Evolutionary conservation across 1,140 invertebrate genomes (phyloP).

Genomic region (Penaeus vannamei): DNA sequence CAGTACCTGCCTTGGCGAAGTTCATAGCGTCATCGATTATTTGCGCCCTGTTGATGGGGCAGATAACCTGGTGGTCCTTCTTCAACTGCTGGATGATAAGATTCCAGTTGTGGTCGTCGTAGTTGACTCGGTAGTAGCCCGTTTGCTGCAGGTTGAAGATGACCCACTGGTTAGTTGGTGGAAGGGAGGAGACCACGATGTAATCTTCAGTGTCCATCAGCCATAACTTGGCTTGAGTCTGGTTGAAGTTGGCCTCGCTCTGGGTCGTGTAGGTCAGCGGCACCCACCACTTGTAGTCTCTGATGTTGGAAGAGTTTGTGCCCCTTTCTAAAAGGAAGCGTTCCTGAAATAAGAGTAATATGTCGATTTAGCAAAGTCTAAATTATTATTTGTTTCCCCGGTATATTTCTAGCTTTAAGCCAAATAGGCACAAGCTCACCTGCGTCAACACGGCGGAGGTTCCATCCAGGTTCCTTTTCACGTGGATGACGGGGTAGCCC

Average conservation of each 20-base stretch:
- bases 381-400: too few relatives aligned
- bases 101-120: constrained; percentile 75
- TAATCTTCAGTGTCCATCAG: constrained; percentile 4
- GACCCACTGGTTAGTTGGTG: constrained; percentile 44
- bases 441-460: constrained; percentile 36
- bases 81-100: constrained; percentile 76
- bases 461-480: constrained; percentile 11
- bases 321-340: constrained; percentile 37
- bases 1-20: constrained; percentile 21
- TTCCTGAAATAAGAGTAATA: constrained; percentile 73
- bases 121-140: constrained; percentile 76
- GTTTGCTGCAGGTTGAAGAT: constrained; percentile 62
- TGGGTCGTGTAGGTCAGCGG: constrained; percentile 74
- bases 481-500: constrained; percentile 70
- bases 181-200: background rate
- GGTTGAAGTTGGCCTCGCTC: constrained; percentile 9
- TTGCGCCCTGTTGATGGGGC: constrained; percentile 87
- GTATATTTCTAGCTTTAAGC: too few relatives aligned
- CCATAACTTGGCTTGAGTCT: constrained; percentile 19
- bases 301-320: constrained; percentile 34
- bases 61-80: constrained; percentile 76
- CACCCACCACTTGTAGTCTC: constrained; percentile 81
- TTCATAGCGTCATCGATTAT: constrained; percentile 86
- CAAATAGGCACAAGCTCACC: background rate
- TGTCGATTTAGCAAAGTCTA: too few relatives aligned